Base-by-base conservation (phyloP, 2,797 vertebrate species). In the Thalassophryne amazonica region DNA sequence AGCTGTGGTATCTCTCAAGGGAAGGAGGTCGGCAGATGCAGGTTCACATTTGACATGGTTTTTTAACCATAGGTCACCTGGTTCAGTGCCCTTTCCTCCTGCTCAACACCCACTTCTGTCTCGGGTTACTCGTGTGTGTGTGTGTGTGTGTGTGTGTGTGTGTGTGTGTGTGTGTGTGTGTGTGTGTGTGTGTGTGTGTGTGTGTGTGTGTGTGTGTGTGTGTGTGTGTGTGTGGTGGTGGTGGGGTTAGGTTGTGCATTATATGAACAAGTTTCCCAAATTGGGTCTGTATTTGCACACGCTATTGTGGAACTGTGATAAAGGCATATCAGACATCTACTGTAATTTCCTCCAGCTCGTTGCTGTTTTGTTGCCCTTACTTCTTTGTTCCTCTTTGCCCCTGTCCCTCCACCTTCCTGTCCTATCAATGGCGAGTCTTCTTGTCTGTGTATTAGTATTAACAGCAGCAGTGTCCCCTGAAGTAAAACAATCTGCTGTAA, bases 401-500 rank as follows among this genome's bases (percentile, higher is more conserved):
- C 50, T 35, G 30, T 32, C 51, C 48, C 46, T 46, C 27, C 46
- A 48, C 56, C 53, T 30, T 55, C 47, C 59, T 48, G n/a, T 57
- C 55, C 75, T 48, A 72, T 80, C 69, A 22, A 78, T 70, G 60
- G 73, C 30, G 28, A 69, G 63, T 63, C 64, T 51, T 59, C 86
- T 76, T 83, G 85, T 87, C 87, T 88, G 72, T 84, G 90, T 88
- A 87, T 93, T 89, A 89, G 91, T 77, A 65, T 84, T 81, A 88
- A 92, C 84, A 86, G 85, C 79, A 81, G 82, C 78, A 84, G 84
- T 84, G 87, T 93, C 92, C 92, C 93, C 88, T 89, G 80, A 90
- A 93, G 93, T 93, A 93, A 93, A 93, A 90, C 94, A 93, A 98
- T 98, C 95, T 94, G 86, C 77, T 93, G 94, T 96, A 90, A 97